These are phyloP conservation scores for Talpa occidentalis DNA, from an alignment of 2,113 vertebrate genomes.

Conservation along the genomic window DNA sequence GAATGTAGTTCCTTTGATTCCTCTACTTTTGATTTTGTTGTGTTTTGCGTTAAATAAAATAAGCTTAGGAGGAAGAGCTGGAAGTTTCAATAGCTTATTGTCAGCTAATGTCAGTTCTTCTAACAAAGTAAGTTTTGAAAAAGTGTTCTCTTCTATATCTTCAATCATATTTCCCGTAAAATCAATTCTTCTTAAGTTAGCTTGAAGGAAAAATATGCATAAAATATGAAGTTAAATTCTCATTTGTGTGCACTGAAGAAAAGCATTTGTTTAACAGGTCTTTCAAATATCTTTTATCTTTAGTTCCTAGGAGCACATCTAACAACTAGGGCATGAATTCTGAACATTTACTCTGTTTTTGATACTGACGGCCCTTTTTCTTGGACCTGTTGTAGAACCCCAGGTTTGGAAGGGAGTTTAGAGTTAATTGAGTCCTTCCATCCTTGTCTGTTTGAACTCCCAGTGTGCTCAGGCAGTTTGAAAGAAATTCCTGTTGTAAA, in stretches of 20 bases:
- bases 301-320: not conserved
- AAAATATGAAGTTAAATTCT: slow-evolving; percentile 34
- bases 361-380: not conserved
- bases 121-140: slow-evolving; percentile 92
- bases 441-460: slow-evolving; percentile 28
- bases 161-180: slow-evolving; percentile 96
- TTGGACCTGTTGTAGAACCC: not conserved
- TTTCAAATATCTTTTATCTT: not conserved
- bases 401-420: slow-evolving; percentile 19
- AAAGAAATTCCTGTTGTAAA: slow-evolving; percentile 29
- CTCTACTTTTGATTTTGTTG: slow-evolving; percentile 95
- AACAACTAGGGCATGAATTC: not conserved
- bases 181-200: slow-evolving; percentile 96
- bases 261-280: slow-evolving; percentile 37
- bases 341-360: not conserved
- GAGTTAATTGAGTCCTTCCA: not conserved
- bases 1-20: slow-evolving; percentile 96
- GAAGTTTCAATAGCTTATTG: slow-evolving; percentile 93
- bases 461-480: not conserved
- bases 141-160: slow-evolving; percentile 96
- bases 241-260: slow-evolving; percentile 31
- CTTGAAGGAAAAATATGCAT: slow-evolving; percentile 85
- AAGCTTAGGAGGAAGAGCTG: slow-evolving; percentile 94
- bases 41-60: slow-evolving; percentile 93
- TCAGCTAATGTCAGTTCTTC: slow-evolving; percentile 96